Evolutionary conservation across 2,113 vertebrate genomes (phyloP).

Genomic region (Hydrolagus affinis): DNA sequence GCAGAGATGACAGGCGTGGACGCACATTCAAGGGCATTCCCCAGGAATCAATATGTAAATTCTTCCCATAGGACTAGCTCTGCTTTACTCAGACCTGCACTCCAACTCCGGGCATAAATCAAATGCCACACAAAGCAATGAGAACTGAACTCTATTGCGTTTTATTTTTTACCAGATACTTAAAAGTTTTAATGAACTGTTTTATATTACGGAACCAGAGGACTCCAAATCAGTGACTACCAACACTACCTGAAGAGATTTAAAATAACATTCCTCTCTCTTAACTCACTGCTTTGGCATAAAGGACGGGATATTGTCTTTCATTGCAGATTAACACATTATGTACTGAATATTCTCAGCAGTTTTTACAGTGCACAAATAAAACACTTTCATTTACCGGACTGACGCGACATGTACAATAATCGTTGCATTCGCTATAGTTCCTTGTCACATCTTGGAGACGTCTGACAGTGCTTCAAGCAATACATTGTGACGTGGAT

Average conservation of each 20-base stretch:
- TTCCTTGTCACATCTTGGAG: too few species aligned
- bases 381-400: too few species aligned
- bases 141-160: background rate
- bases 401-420: too few species aligned
- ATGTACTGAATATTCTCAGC: background rate
- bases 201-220: background rate
- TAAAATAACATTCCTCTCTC: background rate
- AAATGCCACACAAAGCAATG: background rate
- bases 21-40: conserved; percentile 32
- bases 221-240: background rate
- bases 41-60: conserved; percentile 33
- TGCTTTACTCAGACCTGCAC: conserved; percentile 13
- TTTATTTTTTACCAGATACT: background rate
- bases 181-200: conserved; percentile 13
- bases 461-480: too few species aligned
- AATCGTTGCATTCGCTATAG: too few species aligned
- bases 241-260: background rate
- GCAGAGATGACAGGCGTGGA: conserved; percentile 31
- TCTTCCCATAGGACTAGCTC: conserved; percentile 17
- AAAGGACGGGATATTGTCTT: too few species aligned
- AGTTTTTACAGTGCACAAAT: background rate
- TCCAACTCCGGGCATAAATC: conserved; percentile 20
- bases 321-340: background rate
- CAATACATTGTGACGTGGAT: too few species aligned
- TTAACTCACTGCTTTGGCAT: background rate